These are phyloP conservation scores for Coendou prehensilis DNA, from an alignment of 2,797 vertebrate species.

Conservation along the genomic window DNA sequence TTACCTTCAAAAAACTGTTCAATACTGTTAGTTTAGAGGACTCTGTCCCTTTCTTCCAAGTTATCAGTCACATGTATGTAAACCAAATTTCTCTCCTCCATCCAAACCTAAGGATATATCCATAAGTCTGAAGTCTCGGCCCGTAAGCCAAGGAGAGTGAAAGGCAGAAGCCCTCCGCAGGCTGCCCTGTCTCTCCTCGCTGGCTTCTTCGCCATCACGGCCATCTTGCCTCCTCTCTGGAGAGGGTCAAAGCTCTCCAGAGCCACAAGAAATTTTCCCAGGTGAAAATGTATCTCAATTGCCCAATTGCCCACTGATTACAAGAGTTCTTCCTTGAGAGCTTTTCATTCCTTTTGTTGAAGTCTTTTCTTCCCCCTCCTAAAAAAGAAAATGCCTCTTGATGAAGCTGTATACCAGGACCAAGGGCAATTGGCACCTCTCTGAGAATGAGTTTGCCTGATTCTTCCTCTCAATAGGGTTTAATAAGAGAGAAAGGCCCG, in stretches of 20 bases:
- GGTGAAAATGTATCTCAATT: background rate
- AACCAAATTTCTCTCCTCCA: background rate
- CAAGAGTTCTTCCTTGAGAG: slow-evolving; percentile 3
- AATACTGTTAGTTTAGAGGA: background rate
- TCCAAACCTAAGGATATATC: background rate
- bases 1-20: background rate
- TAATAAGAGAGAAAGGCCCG: background rate
- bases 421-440: background rate
- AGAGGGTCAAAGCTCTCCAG: background rate
- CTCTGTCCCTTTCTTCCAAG: background rate
- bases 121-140: background rate
- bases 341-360: slow-evolving; percentile 20
- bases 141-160: background rate
- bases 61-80: background rate
- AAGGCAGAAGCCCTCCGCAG: background rate
- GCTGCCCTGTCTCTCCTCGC: background rate
- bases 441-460: slow-evolving; percentile 50
- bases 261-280: background rate
- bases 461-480: background rate
- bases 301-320: background rate
- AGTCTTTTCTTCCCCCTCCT: background rate
- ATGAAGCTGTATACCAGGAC: background rate
- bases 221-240: no score
- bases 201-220: background rate
- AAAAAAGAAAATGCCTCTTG: background rate